Conservation (phyloP, 1,140 invertebrate species). For the Drosophila prosaltans region DNA sequence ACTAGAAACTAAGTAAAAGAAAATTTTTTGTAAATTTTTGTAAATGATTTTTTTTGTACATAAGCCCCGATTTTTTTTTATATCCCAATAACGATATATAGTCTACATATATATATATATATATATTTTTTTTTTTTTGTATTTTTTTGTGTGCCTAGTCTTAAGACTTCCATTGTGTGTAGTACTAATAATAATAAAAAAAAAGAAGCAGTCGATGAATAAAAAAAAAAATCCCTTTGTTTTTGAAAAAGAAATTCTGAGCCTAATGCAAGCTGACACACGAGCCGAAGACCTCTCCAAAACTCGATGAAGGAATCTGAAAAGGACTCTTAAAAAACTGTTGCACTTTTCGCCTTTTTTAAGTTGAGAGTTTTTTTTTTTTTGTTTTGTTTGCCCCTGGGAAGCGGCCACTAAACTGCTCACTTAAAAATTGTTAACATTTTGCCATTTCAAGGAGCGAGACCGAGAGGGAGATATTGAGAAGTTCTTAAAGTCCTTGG, state of each 20-base stretch:
- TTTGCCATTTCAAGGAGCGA: constrained; percentile 36
- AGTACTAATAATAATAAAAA: constrained; percentile 58
- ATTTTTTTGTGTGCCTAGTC: constrained; percentile 70
- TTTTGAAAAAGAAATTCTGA: constrained; percentile 46
- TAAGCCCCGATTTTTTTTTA: constrained; percentile 40
- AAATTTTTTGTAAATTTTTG: constrained; percentile 71
- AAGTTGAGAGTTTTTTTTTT: no score
- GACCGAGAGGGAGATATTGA: constrained; percentile 8
- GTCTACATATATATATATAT: constrained; percentile 1
- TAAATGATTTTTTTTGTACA: constrained; percentile 76
- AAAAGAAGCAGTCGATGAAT: constrained; percentile 51
- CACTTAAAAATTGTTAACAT: constrained; percentile 78
- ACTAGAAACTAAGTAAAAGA: constrained; percentile 42
- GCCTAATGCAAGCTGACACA: constrained; percentile 76
- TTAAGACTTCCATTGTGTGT: constrained; percentile 75
- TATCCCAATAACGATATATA: constrained; percentile 21
- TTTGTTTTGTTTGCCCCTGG: constrained; percentile 18
- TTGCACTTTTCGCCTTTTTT: constrained; percentile 64
- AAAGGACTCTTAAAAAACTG: constrained; percentile 62
- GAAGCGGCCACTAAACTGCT: constrained; percentile 71
- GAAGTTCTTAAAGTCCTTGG: constrained; percentile 18
- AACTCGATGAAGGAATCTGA: constrained; percentile 32
- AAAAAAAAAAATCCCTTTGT: constrained; percentile 38
- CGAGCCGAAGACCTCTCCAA: constrained; percentile 42
- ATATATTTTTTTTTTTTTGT: constrained; percentile 33